Base-by-base conservation (phyloP, 2,888 invertebrate species). In the Orchestes rusci region DNA sequence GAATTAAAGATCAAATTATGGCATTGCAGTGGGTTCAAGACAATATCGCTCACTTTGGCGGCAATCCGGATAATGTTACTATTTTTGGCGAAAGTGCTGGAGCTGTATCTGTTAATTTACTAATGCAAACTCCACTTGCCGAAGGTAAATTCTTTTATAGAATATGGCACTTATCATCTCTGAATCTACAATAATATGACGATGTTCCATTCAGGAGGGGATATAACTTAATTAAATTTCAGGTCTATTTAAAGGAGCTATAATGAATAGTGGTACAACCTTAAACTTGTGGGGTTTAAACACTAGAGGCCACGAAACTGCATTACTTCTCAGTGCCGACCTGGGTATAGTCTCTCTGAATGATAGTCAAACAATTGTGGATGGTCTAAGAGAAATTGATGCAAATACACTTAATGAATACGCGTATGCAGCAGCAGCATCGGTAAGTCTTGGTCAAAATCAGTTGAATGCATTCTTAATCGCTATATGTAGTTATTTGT, bases 181-280 rank as follows among this genome's bases (percentile, higher is more conserved):
- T 23, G 10, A 23, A 7, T 23, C 10, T 23, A 23, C 7, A 23
- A 10, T 23, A 7, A 1, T 7, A 23, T 23, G 7, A 32, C n/a
- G n/a, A n/a, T n/a, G n/a, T n/a, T n/a, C n/a, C n/a, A n/a, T n/a
- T n/a, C n/a, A n/a, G n/a, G n/a, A n/a, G n/a, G n/a, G n/a, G n/a
- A n/a, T n/a, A n/a, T n/a, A n/a, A n/a, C n/a, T n/a, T n/a, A n/a
- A n/a, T n/a, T n/a, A n/a, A n/a, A 7, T 43, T 46, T 12, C 32
- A 56, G 61, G 56, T 28, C 19, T 42, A 18, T 42, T 42, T 16
- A 12, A 34, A 7, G 19, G 16, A 17, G 42, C 42, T 2, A 42
- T 42, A 7, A 42, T 42, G 42, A 29, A 35, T 20, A 42, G 42
- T 16, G 42, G 42, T 2, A 42, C 35, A 8, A 28, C 35, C 2